Percentiles rank a stretch among this genome's conserved stretches.
Evolutionary conservation across 2,797 vertebrate species (phyloP).

Genomic region (Calcarius lapponicus): DNA sequence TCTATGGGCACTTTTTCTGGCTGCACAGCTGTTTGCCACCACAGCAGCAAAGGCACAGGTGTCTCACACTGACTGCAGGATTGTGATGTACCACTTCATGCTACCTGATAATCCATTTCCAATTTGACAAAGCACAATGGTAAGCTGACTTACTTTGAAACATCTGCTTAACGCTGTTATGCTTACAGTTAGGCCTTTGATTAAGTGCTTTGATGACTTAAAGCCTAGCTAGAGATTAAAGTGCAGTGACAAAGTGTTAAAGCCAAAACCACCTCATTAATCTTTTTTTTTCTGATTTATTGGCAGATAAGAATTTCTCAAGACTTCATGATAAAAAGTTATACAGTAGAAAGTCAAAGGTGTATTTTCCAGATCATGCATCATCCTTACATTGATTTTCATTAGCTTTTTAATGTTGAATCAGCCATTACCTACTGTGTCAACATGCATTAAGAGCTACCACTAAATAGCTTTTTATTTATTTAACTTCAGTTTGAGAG

Average conservation of each 20-base stretch:
- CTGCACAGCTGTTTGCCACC: neutral
- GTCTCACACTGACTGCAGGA: neutral
- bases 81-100: neutral
- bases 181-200: neutral
- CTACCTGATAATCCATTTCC: neutral
- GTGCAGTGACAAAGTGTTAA: neutral
- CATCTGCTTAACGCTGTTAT: neutral
- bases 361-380: neutral
- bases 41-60: neutral
- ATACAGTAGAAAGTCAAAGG: constrained; percentile 32
- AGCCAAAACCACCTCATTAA: neutral
- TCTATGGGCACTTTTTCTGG: fast-evolving
- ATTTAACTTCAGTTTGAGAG: constrained; percentile 7
- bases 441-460: constrained; percentile 26
- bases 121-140: neutral
- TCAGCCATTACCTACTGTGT: constrained; percentile 16
- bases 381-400: constrained; percentile 38
- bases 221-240: neutral
- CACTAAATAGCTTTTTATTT: constrained; percentile 49
- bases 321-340: neutral
- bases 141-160: neutral
- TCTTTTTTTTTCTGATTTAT: neutral
- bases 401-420: constrained; percentile 23
- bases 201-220: neutral
- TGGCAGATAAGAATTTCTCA: neutral